These are phyloP conservation scores for Apus apus DNA, from an alignment of 2,113 vertebrate species.

Conservation along the genomic window DNA sequence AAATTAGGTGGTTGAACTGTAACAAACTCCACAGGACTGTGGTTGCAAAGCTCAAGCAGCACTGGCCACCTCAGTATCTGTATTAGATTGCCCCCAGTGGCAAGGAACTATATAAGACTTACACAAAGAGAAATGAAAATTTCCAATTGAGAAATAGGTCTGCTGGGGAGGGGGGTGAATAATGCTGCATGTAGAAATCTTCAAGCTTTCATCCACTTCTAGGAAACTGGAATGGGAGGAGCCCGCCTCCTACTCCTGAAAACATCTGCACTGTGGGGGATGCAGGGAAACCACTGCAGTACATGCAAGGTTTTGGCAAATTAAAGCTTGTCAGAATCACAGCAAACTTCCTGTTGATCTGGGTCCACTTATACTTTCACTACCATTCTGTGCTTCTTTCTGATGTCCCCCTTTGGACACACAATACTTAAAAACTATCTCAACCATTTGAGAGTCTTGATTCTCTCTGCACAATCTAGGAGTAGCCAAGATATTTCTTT, in stretches of 20 bases:
- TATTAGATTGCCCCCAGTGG: constrained; percentile 58
- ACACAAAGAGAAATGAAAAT: not conserved
- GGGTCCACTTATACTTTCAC: not conserved
- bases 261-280: not conserved
- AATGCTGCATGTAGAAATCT: not conserved
- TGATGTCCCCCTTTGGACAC: not conserved
- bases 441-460: not conserved
- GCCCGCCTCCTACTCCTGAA: constrained; percentile 5
- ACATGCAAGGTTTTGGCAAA: constrained; percentile 21
- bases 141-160: constrained; percentile 17
- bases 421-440: constrained; percentile 6
- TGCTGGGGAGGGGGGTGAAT: not conserved
- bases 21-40: not conserved
- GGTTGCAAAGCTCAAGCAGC: not conserved
- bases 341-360: not conserved
- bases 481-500: constrained; percentile 23
- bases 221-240: constrained; percentile 42
- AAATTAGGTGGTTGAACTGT: not conserved
- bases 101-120: constrained; percentile 4
- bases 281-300: not conserved
- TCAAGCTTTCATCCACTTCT: constrained; percentile 36
- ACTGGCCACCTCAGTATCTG: not conserved
- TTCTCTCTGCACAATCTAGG: not conserved
- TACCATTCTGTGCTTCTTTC: not conserved
- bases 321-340: not conserved